phyloP scores from a whole-genome alignment of 2,888 invertebrate species.

The Tenthredo scrophulariae region DNA sequence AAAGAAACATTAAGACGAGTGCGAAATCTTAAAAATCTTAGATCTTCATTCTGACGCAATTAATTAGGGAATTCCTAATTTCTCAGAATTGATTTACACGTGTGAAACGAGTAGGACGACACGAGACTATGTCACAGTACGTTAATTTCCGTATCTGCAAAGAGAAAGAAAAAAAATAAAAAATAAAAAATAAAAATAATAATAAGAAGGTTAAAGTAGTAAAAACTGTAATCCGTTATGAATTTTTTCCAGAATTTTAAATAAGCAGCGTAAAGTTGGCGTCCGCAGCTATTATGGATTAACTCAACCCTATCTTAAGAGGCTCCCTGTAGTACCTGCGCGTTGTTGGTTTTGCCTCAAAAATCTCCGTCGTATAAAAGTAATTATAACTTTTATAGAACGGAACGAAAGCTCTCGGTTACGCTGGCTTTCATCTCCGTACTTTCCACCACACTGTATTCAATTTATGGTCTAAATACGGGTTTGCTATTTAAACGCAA shows the following conservation, averaged over 20 bases:
- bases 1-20: no score
- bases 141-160: no score
- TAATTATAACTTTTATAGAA: conserved; percentile 44
- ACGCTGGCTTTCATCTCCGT: neutral
- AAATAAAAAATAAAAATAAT: no score
- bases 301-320: conserved; percentile 13
- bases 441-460: conserved; percentile 12
- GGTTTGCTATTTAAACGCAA: neutral
- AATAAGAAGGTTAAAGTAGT: no score
- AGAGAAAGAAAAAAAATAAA: no score
- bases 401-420: conserved; percentile 15
- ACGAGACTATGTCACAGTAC: no score
- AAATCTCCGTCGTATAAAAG: conserved; percentile 36
- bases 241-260: no score
- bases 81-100: no score
- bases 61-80: no score
- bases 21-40: no score
- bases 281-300: neutral
- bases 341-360: conserved; percentile 5
- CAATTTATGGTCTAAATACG: conserved; percentile 14
- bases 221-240: neutral
- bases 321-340: neutral
- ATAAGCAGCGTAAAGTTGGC: neutral
- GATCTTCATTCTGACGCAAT: no score
- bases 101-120: no score